phyloP scores from a whole-genome alignment of 2,797 vertebrate genomes.

The Crypturellus tataupa region DNA sequence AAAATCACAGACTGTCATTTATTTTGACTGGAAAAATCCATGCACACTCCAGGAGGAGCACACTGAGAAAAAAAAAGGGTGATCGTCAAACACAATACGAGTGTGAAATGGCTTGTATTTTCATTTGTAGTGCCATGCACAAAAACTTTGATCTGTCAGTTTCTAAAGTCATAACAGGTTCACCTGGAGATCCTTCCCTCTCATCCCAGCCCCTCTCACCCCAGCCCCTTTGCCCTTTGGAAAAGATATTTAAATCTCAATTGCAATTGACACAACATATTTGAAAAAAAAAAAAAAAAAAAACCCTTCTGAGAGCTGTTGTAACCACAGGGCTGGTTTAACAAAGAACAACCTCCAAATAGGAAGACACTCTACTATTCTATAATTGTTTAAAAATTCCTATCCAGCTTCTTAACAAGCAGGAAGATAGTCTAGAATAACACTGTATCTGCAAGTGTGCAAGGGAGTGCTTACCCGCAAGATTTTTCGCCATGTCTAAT shows the following conservation, averaged over 20 bases:
- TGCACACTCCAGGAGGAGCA: not conserved
- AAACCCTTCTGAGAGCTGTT: not conserved
- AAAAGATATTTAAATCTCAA: not conserved
- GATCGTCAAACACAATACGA: not conserved
- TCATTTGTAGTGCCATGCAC: not conserved
- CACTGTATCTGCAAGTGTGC: not conserved
- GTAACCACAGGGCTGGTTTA: not conserved
- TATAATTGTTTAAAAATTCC: not conserved
- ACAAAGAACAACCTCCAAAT: not conserved
- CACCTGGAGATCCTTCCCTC: not conserved
- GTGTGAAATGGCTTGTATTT: not conserved
- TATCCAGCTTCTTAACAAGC: not conserved
- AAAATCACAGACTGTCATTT: not conserved
- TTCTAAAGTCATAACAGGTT: not conserved
- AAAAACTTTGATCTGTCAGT: not conserved
- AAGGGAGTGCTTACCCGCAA: not conserved
- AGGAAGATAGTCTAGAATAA: not conserved
- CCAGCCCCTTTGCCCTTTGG: not conserved
- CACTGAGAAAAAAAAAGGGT: not conserved
- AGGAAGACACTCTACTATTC: not conserved
- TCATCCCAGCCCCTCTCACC: too few species aligned
- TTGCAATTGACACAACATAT: not conserved
- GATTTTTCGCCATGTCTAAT: not conserved
- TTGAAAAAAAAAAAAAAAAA: not conserved
- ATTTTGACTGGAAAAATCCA: not conserved